A percentile compares a stretch with the other conserved stretches of the same genome.
phyloP scores from a whole-genome alignment of 2,113 vertebrate genomes.

The Onychorhynchus coronatus region DNA sequence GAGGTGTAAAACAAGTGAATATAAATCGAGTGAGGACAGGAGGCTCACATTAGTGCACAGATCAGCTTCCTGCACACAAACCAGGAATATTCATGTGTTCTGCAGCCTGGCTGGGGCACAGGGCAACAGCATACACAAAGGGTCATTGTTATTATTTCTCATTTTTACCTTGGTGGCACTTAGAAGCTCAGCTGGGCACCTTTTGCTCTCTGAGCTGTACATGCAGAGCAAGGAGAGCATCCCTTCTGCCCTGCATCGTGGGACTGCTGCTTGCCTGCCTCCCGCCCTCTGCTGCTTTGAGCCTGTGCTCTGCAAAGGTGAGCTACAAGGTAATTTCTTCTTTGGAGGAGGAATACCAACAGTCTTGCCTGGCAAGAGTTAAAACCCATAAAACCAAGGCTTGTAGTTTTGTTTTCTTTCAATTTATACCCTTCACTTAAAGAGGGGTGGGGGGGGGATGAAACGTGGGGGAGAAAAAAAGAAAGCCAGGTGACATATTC shows the following conservation, averaged over 20 bases:
- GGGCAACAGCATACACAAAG: background rate
- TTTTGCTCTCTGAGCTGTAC: background rate
- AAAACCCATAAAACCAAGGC: constrained; percentile 58
- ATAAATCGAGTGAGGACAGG: background rate
- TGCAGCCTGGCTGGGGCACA: background rate
- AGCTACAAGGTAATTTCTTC: background rate
- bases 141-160: background rate
- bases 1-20: background rate
- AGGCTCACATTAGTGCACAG: background rate
- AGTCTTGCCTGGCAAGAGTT: constrained; percentile 49
- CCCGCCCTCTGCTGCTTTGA: background rate
- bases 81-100: background rate
- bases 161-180: background rate
- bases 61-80: background rate
- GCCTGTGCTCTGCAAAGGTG: background rate
- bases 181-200: background rate
- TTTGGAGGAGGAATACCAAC: background rate
- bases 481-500: constrained; percentile 67
- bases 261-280: rapidly evolving
- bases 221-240: background rate
- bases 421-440: constrained; percentile 72
- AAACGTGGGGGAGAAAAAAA: constrained; percentile 16
- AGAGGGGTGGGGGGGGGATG: background rate
- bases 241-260: background rate
- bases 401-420: constrained; percentile 74